A percentile compares a stretch with the other conserved stretches of the same genome.
Evolutionary conservation across 1,140 invertebrate species (phyloP).

Genomic region (Nixonia krombeini): DNA sequence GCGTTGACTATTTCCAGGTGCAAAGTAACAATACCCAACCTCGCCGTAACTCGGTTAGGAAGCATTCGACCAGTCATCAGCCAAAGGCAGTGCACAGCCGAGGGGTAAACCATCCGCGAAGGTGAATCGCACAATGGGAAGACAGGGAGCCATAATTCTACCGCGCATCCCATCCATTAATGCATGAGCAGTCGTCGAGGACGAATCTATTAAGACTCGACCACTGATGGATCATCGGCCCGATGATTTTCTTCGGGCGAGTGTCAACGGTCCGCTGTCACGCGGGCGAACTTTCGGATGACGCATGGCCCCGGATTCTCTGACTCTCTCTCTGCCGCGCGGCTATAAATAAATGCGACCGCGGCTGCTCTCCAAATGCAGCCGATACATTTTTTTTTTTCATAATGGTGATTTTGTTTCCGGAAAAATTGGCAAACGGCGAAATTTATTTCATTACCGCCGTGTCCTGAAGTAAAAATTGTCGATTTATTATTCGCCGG

Average conservation of each 20-base stretch:
- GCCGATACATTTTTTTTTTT: conserved; percentile 45
- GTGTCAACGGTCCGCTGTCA: conserved; percentile 20
- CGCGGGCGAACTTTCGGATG: conserved; percentile 11
- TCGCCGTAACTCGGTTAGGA: background rate
- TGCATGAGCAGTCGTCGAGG: conserved; percentile 30
- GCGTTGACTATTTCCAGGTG: too few relatives aligned
- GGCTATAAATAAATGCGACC: conserved; percentile 35
- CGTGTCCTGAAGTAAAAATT: conserved; percentile 22
- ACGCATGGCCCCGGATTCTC: too few relatives aligned
- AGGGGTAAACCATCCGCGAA: conserved; percentile 20
- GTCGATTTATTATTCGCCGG: background rate
- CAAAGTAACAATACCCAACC: background rate
- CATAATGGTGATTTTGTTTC: conserved; percentile 42
- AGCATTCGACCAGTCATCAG: too few relatives aligned
- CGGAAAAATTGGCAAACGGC: conserved; percentile 25
- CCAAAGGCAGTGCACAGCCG: background rate
- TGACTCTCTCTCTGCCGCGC: too few relatives aligned
- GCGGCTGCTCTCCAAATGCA: conserved; percentile 17
- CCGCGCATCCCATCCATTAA: conserved; percentile 48
- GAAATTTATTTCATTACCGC: conserved; percentile 44
- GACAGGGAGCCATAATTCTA: conserved; percentile 63
- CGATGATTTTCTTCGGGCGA: conserved; percentile 19
- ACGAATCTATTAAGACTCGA: conserved; percentile 16
- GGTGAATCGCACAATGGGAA: conserved; percentile 48
- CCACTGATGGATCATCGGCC: conserved; percentile 23